Evolutionary conservation across 2,888 invertebrate genomes (phyloP).

Genomic region (Cephalotes varians): DNA sequence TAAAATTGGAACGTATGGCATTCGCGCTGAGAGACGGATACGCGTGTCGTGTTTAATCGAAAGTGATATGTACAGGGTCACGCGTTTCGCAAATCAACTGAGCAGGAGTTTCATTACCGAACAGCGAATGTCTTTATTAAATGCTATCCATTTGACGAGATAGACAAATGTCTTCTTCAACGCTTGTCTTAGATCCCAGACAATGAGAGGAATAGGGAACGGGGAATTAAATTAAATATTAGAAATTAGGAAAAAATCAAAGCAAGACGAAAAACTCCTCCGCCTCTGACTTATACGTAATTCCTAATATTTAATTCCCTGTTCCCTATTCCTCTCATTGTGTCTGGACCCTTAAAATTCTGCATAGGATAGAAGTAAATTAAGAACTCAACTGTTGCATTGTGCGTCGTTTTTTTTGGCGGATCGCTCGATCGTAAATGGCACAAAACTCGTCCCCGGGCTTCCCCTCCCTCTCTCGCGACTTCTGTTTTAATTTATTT

Average conservation of each 20-base stretch:
- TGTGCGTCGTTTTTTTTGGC: background rate
- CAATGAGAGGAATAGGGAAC: no score
- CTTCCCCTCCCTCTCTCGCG: conserved; percentile 64
- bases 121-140: background rate
- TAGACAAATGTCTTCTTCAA: background rate
- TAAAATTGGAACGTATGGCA: conserved; percentile 52
- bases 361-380: background rate
- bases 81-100: conserved; percentile 12
- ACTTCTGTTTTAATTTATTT: conserved; percentile 75
- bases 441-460: conserved; percentile 49
- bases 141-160: background rate
- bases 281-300: no score
- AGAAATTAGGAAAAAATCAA: no score
- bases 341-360: no score
- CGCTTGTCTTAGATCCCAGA: no score
- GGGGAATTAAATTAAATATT: no score
- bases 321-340: no score
- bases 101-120: background rate
- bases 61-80: conserved; percentile 18
- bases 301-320: no score
- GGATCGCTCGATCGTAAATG: conserved; percentile 56
- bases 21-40: conserved; percentile 20
- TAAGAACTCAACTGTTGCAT: conserved; percentile 8
- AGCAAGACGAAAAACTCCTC: no score
- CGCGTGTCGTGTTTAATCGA: conserved; percentile 42